Conservation (phyloP, 2,888 invertebrate species). For the Priocnemis perturbator region DNA sequence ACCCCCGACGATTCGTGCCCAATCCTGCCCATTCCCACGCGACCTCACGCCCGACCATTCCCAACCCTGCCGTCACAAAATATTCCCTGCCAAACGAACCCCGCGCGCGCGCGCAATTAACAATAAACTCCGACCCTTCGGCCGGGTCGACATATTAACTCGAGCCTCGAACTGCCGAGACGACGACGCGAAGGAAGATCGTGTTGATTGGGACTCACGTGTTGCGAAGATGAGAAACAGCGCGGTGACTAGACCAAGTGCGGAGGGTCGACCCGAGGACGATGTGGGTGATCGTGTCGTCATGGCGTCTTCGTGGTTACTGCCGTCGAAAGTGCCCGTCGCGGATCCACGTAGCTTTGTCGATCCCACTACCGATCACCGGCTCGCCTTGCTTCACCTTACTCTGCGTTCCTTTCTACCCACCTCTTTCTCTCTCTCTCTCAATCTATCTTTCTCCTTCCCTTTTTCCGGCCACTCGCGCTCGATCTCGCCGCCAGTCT, state of each 20-base stretch:
- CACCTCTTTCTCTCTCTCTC: constrained; percentile 43
- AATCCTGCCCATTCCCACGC: too few species aligned
- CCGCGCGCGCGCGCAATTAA: too few species aligned
- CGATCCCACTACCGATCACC: constrained; percentile 63
- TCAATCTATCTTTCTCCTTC: constrained; percentile 23
- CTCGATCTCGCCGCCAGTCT: neutral
- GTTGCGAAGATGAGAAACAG: constrained; percentile 61
- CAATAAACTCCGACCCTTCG: too few species aligned
- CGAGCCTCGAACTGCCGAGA: too few species aligned
- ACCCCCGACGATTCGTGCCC: too few species aligned
- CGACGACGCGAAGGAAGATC: too few species aligned
- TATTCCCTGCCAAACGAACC: too few species aligned
- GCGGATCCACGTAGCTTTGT: constrained; percentile 68
- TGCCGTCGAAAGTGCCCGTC: constrained; percentile 69
- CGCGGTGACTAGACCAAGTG: constrained; percentile 60
- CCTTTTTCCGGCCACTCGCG: neutral
- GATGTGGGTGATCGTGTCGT: constrained; percentile 70
- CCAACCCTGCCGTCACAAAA: too few species aligned
- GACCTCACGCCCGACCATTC: too few species aligned
- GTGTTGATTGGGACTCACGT: constrained; percentile 65
- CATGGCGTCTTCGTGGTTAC: constrained; percentile 74
- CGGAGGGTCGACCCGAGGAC: constrained; percentile 58
- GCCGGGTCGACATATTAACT: too few species aligned
- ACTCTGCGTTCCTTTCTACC: constrained; percentile 51
- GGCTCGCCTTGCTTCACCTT: constrained; percentile 62